Conservation (phyloP, 2,797 vertebrate species). For the Melanotaenia trifasciata region DNA sequence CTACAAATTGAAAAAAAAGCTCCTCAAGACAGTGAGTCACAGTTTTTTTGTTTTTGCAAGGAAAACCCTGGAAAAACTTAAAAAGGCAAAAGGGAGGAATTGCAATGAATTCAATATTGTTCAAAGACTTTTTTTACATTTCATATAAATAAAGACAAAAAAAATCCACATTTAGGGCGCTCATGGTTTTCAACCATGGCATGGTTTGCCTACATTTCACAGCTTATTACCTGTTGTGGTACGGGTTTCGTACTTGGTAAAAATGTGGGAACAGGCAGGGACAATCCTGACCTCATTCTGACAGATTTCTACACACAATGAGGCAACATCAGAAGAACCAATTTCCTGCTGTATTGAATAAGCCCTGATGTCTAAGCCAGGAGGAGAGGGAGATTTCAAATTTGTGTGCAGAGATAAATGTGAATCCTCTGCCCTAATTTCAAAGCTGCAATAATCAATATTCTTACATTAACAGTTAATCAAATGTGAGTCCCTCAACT, state of each 20-base stretch:
- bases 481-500: neutral
- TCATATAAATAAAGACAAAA: conserved; percentile 20
- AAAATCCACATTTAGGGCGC: conserved; percentile 23
- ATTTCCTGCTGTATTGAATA: conserved; percentile 39
- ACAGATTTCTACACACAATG: conserved; percentile 51
- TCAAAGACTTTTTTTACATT: conserved; percentile 35
- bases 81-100: conserved; percentile 37
- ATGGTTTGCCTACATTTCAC: conserved; percentile 21
- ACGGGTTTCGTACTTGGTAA: conserved; percentile 31
- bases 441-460: conserved; percentile 11
- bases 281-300: conserved; percentile 61
- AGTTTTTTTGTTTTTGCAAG: neutral
- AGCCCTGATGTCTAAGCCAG: conserved; percentile 4
- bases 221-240: conserved; percentile 37
- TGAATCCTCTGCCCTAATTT: neutral
- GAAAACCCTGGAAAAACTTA: conserved; percentile 25
- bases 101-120: conserved; percentile 46
- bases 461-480: conserved; percentile 8
- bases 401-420: conserved; percentile 5
- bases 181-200: conserved; percentile 14
- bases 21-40: conserved; percentile 48
- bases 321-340: conserved; percentile 51
- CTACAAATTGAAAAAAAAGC: conserved; percentile 19
- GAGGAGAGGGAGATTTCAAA: conserved; percentile 14
- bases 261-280: conserved; percentile 46